Evolutionary conservation across 1,140 invertebrate species (phyloP).

Genomic region (Aphelenchoides besseyi): DNA sequence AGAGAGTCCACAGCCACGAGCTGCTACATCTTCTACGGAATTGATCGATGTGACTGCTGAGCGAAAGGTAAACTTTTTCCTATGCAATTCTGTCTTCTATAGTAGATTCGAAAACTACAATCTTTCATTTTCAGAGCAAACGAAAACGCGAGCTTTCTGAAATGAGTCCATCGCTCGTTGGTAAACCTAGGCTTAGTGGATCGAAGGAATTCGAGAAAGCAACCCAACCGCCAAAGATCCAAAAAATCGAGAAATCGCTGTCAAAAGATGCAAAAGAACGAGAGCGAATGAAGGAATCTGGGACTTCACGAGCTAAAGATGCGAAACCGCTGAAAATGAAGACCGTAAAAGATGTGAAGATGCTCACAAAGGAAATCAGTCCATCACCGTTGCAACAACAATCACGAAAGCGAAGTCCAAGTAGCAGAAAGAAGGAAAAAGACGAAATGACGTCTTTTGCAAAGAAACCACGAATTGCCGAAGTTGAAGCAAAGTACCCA

Average conservation of each 20-base stretch:
- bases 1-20: neutral
- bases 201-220: neutral
- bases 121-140: neutral
- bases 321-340: neutral
- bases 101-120: too few relatives aligned
- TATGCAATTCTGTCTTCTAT: neutral
- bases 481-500: neutral
- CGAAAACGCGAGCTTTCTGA: neutral
- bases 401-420: slow-evolving; percentile 5
- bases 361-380: slow-evolving; percentile 5
- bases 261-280: neutral
- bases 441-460: neutral
- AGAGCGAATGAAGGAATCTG: neutral
- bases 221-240: neutral
- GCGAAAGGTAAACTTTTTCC: neutral
- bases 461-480: slow-evolving; percentile 5
- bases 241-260: neutral
- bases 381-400: neutral
- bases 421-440: neutral
- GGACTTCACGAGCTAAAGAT: neutral
- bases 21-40: neutral
- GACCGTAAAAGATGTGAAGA: neutral
- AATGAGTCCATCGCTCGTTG: neutral
- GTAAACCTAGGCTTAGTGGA: neutral
- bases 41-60: neutral